Base-by-base conservation (phyloP, 2,888 invertebrate genomes). In the Orchesella flavescens region DNA sequence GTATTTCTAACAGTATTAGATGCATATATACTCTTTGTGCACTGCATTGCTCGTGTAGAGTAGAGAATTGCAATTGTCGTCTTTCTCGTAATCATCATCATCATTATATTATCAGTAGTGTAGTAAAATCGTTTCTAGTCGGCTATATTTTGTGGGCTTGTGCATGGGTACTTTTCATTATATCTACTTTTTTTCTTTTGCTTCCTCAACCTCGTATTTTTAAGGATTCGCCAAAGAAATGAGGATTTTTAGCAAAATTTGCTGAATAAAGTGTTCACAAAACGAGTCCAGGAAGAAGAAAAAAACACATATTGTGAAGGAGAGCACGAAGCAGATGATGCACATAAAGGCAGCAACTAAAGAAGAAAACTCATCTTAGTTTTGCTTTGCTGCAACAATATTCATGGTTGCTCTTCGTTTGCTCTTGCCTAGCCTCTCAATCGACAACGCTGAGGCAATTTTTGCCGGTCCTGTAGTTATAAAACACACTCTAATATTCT, bases 401-500 rank as follows among this genome's bases (percentile, higher is more conserved):
- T 34, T 21, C 43, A 65, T 65, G 65, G 65, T 43, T 74, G 43
- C 63, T 74, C 61, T 19, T 63, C 17, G n/a, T 19, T 59, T 2
- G 12, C 59, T 19, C 17, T 59, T 19, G 5, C 24, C 17, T 17
- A 63, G 15, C 63, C n/a, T 43, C 68, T 69, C 61, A 59, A 68
- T 69, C 43, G 49, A 78, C 13, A 61, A 76, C 55, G 77, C 61
- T 59, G 61, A 78, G 53, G 78, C 78, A 78, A 78, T 69, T 78
- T 78, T 78, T 71, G 78, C 78, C 78, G 78, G 78, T 78, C 53
- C 13, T 71, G 69, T 71, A 71, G 24, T 61, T 78, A 59, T 78
- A 78, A n/a, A n/a, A 9, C 69, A 78, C 34, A 46, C 59, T 49
- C 59, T 78, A 71, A 78, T 78, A 69, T 46, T 71, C 61, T 61